Evolutionary conservation across 2,113 vertebrate genomes (phyloP), one percentile per base, ranked within the genome.

Genomic region (Oreochromis tanganicae): DNA sequence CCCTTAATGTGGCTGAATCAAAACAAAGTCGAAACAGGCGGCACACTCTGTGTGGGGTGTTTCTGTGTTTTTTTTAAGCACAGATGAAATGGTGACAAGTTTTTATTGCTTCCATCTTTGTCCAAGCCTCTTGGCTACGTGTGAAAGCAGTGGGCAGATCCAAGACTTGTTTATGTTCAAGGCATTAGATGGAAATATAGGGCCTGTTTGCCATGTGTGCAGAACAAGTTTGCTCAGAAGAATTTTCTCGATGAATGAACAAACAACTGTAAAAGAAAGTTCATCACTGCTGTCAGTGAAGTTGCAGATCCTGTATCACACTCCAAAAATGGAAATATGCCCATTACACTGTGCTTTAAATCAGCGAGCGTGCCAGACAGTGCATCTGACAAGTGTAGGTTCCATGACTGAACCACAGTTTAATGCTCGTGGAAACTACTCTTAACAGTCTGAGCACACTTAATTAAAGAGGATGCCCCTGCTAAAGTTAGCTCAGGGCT

Each of bases 401-500:
- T 92, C 80, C 52, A 93, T 88, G 83, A 93, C 85, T 83, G 81
- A 80, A 54, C 48, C 59, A 75, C 43, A 80, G 80, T 92, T 88
- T 91, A 90, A 90, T 59, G 75, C 84, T 90, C 75, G 78, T 92
- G 88, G 91, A 96, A 90, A 80, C 87, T 87, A 87, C 94, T 92
- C 63, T 68, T 78, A 83, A 84, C 82, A 68, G 80, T 66, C 82
- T 81, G 48, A 81, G 84, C 59, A 78, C 88, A 91, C 88, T 87
- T 95, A 96, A 96, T 96, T 95, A 95, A 95, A 96, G 95, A 96
- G 95, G 85, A 92, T 84, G 85, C 52, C 29, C 87, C 87, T 86
- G 63, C 93, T 94, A 95, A 94, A 94, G 89, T 95, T 94, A 94
- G 93, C 90, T 80, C 78, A 86, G 50, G 79, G 68, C 83, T 91